Evolutionary conservation across 2,797 vertebrate genomes (phyloP).

Genomic region (Brachyalestes nurse): DNA sequence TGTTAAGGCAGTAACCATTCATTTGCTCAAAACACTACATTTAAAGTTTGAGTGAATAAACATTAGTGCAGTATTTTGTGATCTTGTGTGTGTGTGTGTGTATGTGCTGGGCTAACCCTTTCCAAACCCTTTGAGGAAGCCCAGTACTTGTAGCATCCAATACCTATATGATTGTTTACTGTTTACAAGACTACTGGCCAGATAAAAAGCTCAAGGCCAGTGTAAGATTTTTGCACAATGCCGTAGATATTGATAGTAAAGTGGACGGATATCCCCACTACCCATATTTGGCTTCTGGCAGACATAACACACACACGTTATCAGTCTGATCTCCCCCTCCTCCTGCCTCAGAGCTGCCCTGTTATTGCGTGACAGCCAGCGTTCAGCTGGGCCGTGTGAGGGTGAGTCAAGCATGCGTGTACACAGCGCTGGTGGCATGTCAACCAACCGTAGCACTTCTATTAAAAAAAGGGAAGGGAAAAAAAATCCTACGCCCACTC

Average conservation of each 20-base stretch:
- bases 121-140: background rate
- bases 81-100: too few relatives aligned
- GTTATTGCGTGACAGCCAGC: slow-evolving; percentile 65
- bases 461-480: slow-evolving; percentile 55
- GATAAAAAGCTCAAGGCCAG: background rate
- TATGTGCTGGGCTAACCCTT: too few relatives aligned
- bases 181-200: background rate
- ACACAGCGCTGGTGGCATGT: slow-evolving; percentile 64
- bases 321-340: slow-evolving; percentile 47
- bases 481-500: slow-evolving; percentile 63
- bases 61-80: too few relatives aligned
- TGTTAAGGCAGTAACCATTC: background rate
- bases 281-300: slow-evolving; percentile 46
- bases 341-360: slow-evolving; percentile 35
- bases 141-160: too few relatives aligned
- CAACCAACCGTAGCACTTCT: slow-evolving; percentile 59
- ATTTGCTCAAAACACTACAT: background rate
- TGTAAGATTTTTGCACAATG: background rate
- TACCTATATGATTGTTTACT: too few relatives aligned
- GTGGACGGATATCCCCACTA: slow-evolving; percentile 17
- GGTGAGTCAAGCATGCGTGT: slow-evolving; percentile 62
- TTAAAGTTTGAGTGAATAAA: background rate
- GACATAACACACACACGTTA: slow-evolving; percentile 62
- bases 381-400: slow-evolving; percentile 54
- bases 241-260: slow-evolving; percentile 18